Evolutionary conservation across 2,888 invertebrate genomes (phyloP).

Genomic region (Luperina nickerlii): DNA sequence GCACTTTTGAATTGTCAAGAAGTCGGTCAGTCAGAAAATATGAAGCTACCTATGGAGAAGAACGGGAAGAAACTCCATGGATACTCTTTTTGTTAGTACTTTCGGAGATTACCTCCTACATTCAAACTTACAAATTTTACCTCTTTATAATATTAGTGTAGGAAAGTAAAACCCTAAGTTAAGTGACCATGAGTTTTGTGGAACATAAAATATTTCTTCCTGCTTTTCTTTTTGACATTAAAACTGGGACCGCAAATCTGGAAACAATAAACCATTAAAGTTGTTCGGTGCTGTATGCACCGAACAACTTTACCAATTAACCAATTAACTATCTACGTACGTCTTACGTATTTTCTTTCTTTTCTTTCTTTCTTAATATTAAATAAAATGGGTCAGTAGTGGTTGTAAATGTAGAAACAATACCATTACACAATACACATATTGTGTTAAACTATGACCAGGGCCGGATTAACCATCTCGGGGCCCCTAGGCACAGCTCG

Average conservation of each 20-base stretch:
- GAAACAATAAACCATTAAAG: not conserved
- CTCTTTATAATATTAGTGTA: not conserved
- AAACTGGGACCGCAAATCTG: not conserved
- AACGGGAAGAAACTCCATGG: too few species aligned
- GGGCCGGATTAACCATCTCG: too few species aligned
- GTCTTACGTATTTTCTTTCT: too few species aligned
- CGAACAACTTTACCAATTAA: too few species aligned
- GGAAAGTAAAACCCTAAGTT: not conserved
- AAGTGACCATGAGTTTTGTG: not conserved
- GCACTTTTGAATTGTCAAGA: too few species aligned
- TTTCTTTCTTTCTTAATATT: too few species aligned
- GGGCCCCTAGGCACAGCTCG: too few species aligned
- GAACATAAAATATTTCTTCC: not conserved
- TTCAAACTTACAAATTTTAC: not conserved
- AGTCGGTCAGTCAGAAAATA: too few species aligned
- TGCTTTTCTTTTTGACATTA: not conserved
- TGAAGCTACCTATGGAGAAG: too few species aligned
- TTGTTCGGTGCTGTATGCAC: too few species aligned
- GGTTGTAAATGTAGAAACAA: slow-evolving; percentile 6
- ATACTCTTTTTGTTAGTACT: too few species aligned
- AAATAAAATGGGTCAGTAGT: slow-evolving; percentile 19
- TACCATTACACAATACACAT: slow-evolving; percentile 5
- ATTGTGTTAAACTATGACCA: slow-evolving; percentile 8
- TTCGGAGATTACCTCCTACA: not conserved
- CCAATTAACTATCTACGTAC: not conserved